Evolutionary conservation across 2,113 vertebrate species (phyloP).

Genomic region (Gila orcuttii): DNA sequence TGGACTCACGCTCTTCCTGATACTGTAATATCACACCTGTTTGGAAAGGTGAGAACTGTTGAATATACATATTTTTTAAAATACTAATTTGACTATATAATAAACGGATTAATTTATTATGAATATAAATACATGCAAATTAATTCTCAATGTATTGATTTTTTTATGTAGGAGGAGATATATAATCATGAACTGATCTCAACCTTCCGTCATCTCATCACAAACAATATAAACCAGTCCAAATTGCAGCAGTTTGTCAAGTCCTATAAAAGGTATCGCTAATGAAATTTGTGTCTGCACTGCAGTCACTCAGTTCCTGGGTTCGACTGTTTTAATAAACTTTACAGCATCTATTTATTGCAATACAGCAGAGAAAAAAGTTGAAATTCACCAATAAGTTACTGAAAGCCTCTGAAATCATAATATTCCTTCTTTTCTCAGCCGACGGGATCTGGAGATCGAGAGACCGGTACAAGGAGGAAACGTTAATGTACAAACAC

Average conservation of each 20-base stretch:
- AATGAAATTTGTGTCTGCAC: not conserved
- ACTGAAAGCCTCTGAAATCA: not conserved
- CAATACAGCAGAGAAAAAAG: not conserved
- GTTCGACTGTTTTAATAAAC: not conserved
- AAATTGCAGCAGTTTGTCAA: conserved; percentile 91
- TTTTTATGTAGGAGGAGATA: conserved; percentile 84
- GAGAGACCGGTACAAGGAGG: conserved; percentile 83
- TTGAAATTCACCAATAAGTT: not conserved
- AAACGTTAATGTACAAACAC: conserved; percentile 76
- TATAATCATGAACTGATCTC: conserved; percentile 87
- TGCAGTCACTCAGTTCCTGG: not conserved
- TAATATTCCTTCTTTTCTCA: conserved; percentile 48
- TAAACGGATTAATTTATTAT: not conserved
- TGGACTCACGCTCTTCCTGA: conserved; percentile 91
- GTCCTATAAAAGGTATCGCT: conserved; percentile 85
- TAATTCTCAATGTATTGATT: not conserved
- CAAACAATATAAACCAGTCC: conserved; percentile 86
- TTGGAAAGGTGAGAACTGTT: conserved; percentile 81
- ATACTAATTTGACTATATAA: not conserved
- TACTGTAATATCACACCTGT: conserved; percentile 88
- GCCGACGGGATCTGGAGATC: conserved; percentile 85
- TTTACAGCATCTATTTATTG: not conserved
- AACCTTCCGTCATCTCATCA: conserved; percentile 89
- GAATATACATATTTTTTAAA: no score
- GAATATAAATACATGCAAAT: not conserved